Base-by-base conservation (phyloP, 2,113 vertebrate species). In the Atherinomorus stipes region DNA sequence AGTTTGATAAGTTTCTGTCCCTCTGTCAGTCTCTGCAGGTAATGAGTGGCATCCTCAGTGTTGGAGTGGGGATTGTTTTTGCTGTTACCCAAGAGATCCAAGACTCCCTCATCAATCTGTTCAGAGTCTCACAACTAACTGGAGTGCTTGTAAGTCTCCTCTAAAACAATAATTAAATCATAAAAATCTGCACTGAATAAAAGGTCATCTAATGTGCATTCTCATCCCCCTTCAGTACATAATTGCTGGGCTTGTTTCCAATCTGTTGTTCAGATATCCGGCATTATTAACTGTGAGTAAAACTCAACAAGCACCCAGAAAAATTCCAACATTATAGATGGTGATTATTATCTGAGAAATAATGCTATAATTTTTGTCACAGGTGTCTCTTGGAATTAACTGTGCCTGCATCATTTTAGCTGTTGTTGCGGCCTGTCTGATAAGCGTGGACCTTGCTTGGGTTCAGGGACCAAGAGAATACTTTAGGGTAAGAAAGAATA, bases 41-140 rank as follows among this genome's bases (percentile, higher is more conserved):
- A 10, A 15, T 80, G 61, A 88, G 88, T 2, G 93, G 93, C 7
- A 5, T 94, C 56, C 16, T 92, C 63, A 92, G 88, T 19, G 26
- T 94, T 1, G 90, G 78, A 42, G 28, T 94, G 8, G 93, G 93
- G 19, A 26, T 93, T 18, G 2, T 90, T 3, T 90, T 91, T 16
- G 89, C 90, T 7, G 34, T 23, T 3, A 88, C 79, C 1, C 72
- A 82, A 23, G 0, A 31, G 0, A 87, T 92, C 1, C 0, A 0
- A 0, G 0, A 42, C 0, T 71, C 75, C 0, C 23, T 92, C 1
- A 62, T 88, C 56, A 80, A 63, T n/a, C 2, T 93, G 71, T 90
- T 93, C 78, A 89, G 94, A 85, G 76, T 94, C 13, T 84, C 93
- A 16, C 84, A 88, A 11, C 0, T 94, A 37, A 93, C 83, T 7